Evolutionary conservation across 2,888 invertebrate genomes (phyloP), one percentile per base, ranked within the genome.

Genomic region (Aleiodes alternator): DNA sequence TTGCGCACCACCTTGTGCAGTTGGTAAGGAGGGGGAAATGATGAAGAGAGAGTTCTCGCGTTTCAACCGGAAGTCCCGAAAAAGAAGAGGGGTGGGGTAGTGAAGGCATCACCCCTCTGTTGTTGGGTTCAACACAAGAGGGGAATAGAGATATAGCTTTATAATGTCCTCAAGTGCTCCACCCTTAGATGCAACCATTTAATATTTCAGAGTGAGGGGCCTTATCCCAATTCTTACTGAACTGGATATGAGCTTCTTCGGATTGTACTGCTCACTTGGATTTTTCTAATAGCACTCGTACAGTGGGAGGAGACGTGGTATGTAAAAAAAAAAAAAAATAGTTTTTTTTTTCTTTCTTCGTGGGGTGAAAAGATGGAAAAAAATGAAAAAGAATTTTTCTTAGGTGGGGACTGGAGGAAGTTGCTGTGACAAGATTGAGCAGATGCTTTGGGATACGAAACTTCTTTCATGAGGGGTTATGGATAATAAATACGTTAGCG

Each of bases 11-110:
- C 64, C 64, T 64, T 64, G 38, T 43, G 64, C 48, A 43, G 55
- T 53, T 69, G 56, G 69, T 9, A 29, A 69, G 16, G 14, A 8
- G 57, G 48, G 50, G 69, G 71, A 29, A 69, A 48, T 14, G 57
- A 72, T 64, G 69, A 66, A 70, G 73, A 56, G 72, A 61, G 74
- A 82, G 79, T 75, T 80, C 87, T 89, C 88, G 84, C 84, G 84
- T 89, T 89, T 88, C 88, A 87, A 88, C 88, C 88, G 88, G 88
- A 89, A 89, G 87, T 83, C 76, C 76, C 72, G 66, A 57, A 64
- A 76, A 51, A 50, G 59, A 56, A 69, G 38, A 66, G 56, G 55
- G 66, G 66, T 57, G 59, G 69, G 59, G 70, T 72, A 38, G 61
- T 73, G 71, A 73, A 77, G 75, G 73, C 69, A 82, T 43, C 84